Conservation (phyloP, 2,888 invertebrate species). For the Lamellibrachia satsuma region DNA sequence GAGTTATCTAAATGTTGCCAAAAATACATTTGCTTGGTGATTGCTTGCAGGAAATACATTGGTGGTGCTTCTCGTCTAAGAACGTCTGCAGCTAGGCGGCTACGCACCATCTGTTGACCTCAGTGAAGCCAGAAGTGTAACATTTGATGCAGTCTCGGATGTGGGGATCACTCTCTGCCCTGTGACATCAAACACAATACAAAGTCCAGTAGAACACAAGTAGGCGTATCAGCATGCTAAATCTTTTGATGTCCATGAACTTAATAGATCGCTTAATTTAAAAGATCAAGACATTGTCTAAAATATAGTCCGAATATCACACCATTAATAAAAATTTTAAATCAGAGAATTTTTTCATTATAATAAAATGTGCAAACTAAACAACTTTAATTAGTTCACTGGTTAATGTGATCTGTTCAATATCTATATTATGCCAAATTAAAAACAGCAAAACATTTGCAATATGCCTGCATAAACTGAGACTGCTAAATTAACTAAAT, state of each 20-base stretch:
- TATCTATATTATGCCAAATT: background rate
- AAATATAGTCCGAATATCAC: background rate
- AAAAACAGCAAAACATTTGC: background rate
- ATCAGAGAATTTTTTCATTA: background rate
- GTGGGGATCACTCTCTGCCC: slow-evolving; percentile 82
- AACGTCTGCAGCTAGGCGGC: background rate
- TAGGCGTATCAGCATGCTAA: background rate
- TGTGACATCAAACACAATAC: slow-evolving; percentile 62
- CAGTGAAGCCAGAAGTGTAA: slow-evolving; percentile 88
- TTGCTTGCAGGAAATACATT: no score
- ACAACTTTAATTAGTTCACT: background rate
- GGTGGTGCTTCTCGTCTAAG: no score
- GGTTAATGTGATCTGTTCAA: background rate
- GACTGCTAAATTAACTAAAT: background rate
- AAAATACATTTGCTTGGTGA: no score
- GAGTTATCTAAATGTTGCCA: no score
- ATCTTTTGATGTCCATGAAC: background rate
- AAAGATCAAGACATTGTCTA: background rate
- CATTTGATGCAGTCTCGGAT: slow-evolving; percentile 86
- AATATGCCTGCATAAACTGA: background rate
- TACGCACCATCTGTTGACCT: slow-evolving; percentile 75
- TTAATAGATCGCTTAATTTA: background rate
- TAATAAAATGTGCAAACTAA: background rate
- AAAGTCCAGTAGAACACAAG: background rate
- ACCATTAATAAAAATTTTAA: background rate